Evolutionary conservation across 1,140 invertebrate genomes (phyloP).

Genomic region (Plectrocnemia conspersa): DNA sequence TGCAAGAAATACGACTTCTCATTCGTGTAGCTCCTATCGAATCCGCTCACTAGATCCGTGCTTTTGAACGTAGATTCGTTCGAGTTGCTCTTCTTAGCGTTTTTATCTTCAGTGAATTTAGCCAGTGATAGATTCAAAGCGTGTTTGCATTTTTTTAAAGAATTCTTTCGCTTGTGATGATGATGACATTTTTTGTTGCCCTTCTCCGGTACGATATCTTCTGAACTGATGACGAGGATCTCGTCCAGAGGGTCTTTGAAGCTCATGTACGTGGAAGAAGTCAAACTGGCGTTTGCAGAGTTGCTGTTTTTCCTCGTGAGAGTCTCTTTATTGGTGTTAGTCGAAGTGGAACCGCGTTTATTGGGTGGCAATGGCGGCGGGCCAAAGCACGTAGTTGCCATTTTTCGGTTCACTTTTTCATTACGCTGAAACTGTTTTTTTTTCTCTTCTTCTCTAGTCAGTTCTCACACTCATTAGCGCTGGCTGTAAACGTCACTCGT

Average conservation of each 20-base stretch:
- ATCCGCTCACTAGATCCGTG: constrained; percentile 28
- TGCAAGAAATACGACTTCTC: constrained; percentile 31
- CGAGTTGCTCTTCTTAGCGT: constrained; percentile 6
- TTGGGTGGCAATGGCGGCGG: constrained; percentile 38
- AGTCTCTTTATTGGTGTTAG: constrained; percentile 20
- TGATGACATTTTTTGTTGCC: constrained; percentile 24
- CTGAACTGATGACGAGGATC: constrained; percentile 50
- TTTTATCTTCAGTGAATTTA: constrained; percentile 28
- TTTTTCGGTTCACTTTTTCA: constrained; percentile 13
- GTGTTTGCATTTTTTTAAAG: constrained; percentile 33
- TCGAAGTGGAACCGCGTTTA: constrained; percentile 24
- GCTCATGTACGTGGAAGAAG: constrained; percentile 52
- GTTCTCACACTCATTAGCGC: constrained; percentile 12
- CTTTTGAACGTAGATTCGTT: constrained; percentile 28
- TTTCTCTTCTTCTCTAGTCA: constrained; percentile 5
- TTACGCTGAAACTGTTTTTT: constrained; percentile 4
- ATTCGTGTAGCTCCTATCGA: constrained; percentile 40
- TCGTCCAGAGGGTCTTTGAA: constrained; percentile 47
- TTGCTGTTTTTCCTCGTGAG: constrained; percentile 28
- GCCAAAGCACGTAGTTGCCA: constrained; percentile 38
- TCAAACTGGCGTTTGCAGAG: constrained; percentile 13
- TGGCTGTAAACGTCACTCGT: too few relatives aligned
- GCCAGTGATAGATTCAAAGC: constrained; percentile 30
- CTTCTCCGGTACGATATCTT: constrained; percentile 45
- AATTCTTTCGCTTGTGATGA: constrained; percentile 34